A percentile compares a stretch with the other conserved stretches of the same genome.
Conservation (phyloP, 2,113 vertebrate species). For the Odocoileus virginianus region DNA sequence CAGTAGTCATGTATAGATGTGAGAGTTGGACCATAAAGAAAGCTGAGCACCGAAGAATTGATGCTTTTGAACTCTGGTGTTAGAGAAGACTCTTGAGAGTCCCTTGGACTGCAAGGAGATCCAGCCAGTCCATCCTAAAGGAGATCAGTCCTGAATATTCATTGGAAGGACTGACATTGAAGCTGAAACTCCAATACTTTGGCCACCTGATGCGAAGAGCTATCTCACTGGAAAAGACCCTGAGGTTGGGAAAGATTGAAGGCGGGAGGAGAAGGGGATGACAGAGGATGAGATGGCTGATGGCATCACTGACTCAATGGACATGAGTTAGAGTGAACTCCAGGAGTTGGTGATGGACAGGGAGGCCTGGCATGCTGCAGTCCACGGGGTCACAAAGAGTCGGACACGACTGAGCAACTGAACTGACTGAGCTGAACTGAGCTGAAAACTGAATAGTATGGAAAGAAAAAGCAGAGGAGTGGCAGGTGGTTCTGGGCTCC, state of each 20-base stretch:
- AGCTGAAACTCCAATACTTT: background rate
- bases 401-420: background rate
- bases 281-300: background rate
- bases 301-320: background rate
- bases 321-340: background rate
- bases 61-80: background rate
- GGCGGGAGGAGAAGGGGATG: accelerated
- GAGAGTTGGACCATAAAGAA: background rate
- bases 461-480: background rate
- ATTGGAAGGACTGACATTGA: background rate
- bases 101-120: background rate
- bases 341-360: background rate
- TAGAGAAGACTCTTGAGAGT: background rate
- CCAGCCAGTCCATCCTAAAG: background rate
- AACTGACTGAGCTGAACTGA: background rate
- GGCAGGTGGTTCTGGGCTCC: background rate
- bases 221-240: background rate
- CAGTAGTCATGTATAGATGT: background rate
- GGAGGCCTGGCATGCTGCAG: background rate
- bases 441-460: background rate
- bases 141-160: background rate
- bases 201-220: background rate
- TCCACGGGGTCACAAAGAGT: background rate
- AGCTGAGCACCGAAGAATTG: background rate
- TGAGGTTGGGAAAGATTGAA: background rate